Percentiles rank a stretch among this genome's conserved stretches.
Evolutionary conservation across 2,888 invertebrate species (phyloP).

Genomic region (Empis stercorea): DNA sequence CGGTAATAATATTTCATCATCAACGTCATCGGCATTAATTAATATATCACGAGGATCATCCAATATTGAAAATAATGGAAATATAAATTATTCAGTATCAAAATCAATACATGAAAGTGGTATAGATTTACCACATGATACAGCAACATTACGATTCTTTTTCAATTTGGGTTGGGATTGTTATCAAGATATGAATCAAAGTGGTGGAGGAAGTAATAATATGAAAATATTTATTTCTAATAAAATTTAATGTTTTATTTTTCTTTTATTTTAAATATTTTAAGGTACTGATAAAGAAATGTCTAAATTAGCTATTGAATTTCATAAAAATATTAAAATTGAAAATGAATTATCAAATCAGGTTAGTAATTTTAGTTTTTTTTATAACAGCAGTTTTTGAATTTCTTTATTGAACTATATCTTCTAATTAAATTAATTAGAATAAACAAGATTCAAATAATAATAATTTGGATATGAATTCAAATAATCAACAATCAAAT

Average conservation of each 20-base stretch:
- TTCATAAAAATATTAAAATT: conserved; percentile 7
- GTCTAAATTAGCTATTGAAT: conserved; percentile 3
- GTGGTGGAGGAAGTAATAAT: conserved; percentile 11
- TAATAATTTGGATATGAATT: conserved; percentile 4
- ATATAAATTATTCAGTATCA: conserved; percentile 22
- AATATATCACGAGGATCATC: too few relatives aligned
- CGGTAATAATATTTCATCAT: too few relatives aligned
- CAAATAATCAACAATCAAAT: too few relatives aligned
- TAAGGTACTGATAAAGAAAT: background rate
- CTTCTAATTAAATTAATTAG: conserved; percentile 5
- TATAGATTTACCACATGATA: conserved; percentile 37
- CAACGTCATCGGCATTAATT: too few relatives aligned
- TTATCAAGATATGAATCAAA: conserved; percentile 10
- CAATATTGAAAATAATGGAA: conserved; percentile 8
- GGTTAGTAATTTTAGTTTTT: background rate
- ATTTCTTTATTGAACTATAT: background rate
- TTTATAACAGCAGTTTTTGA: background rate
- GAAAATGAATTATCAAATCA: conserved; percentile 1
- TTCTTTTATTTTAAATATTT: background rate
- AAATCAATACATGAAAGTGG: conserved; percentile 23
- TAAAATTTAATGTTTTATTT: background rate
- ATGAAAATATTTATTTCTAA: too few relatives aligned
- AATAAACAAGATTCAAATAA: conserved; percentile 17
- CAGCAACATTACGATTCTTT: conserved; percentile 49
- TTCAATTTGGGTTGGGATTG: conserved; percentile 54